Base-by-base conservation (phyloP, 2,113 vertebrate species). In the Hippocampus zosterae region DNA sequence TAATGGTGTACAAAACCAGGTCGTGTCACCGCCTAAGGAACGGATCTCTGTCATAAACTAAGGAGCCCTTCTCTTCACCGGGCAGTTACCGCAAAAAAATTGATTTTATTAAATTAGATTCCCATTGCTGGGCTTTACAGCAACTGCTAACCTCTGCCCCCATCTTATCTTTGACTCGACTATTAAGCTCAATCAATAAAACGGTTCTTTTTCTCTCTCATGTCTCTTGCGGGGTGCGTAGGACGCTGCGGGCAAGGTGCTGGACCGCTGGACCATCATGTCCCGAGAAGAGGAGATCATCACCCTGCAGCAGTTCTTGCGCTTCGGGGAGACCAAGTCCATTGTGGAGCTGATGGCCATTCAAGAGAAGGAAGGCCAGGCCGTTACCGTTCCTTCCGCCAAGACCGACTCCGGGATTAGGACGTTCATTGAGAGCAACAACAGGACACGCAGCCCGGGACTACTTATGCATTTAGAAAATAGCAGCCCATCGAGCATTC, bases 261-360 rank as follows among this genome's bases (percentile, higher is more conserved):
- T 99, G 91, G 97, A 99, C 93, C 96, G 97, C 87, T 99, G 97
- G 97, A 94, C 94, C 90, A 99, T 99, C 91, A 99, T 99, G 97
- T 98, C 96, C 85, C 92, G 97, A 86, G 97, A 99, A 94, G 97
- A 99, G 81, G 97, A 99, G 91, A 99, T 99, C 90, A 99, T 99
- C 91, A 99, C 97, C 91, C 94, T 99, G 87, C 97, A 99, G 94
- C 97, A 99, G 90, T 99, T 98, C 89, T 88, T 99, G 84, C 94
- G 97, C 88, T 99, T 99, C 88, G 97, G 97, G 88, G 97, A 99
- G 91, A 99, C 97, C 67, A 99, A 99, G 91, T 99, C 97, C 87
- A 99, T 99, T 0, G 97, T 99, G 86, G 97, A 99, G 90, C 94
- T 99, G 89, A 99, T 99, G 97, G 97, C 97, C 75, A 99, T 99